Percentiles rank a stretch among this genome's conserved stretches.
Conservation (phyloP, 1,140 invertebrate species). For the Arion vulgaris region DNA sequence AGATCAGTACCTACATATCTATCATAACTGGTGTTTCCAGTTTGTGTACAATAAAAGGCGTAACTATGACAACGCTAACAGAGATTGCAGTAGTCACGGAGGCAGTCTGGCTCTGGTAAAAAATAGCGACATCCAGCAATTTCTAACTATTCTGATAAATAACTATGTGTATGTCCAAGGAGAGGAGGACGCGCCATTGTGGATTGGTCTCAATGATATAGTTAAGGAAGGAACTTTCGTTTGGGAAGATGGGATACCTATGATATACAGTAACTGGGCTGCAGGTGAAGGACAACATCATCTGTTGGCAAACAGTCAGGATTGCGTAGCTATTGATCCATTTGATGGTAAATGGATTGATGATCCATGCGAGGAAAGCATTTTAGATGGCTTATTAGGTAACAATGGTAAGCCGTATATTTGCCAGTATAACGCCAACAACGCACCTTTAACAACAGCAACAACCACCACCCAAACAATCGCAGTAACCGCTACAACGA, state of each 20-base stretch:
- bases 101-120: not conserved
- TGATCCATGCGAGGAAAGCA: not conserved
- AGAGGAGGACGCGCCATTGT: not conserved
- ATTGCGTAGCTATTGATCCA: conserved; percentile 2
- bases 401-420: not conserved
- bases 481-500: not conserved
- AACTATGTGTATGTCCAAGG: not conserved
- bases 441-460: not conserved
- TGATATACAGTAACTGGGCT: not conserved
- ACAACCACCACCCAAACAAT: not conserved
- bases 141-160: not conserved
- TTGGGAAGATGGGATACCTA: not conserved
- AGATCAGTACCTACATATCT: conserved; percentile 3
- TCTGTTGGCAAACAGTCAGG: not conserved
- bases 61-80: not conserved
- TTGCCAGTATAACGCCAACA: not conserved
- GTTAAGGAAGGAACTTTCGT: not conserved
- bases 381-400: not conserved
- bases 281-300: not conserved
- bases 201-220: conserved; percentile 8
- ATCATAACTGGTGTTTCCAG: not conserved
- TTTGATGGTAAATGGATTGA: not conserved
- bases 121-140: not conserved
- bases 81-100: not conserved
- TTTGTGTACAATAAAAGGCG: not conserved